Base-by-base conservation (phyloP, 2,888 invertebrate species). In the Lasius fuliginosus region DNA sequence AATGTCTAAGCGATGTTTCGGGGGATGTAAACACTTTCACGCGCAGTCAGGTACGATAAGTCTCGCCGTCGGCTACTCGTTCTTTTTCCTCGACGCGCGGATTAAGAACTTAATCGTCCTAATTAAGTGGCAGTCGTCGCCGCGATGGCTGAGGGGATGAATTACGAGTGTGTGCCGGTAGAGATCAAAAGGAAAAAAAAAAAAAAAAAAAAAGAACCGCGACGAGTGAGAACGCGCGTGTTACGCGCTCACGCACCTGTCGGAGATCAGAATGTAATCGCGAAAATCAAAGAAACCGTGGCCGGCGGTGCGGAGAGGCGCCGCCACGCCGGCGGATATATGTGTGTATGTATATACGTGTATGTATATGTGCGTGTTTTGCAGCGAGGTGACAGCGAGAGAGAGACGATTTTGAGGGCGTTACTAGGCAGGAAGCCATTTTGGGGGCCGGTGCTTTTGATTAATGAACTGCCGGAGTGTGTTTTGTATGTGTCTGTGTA, bases 351-450 rank as follows among this genome's bases (percentile, higher is more conserved):
- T 58, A 87, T 90, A 68, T 88, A 90, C 86, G 86, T 88, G 88
- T 79, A 69, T 88, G 5, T 68, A 8, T 68, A 8, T 33, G 15
- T 18, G 36, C 36, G 36, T 30, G 68, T 27, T 71, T 71, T 71
- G 58, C 79, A 69, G 60, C 87, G 89, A 87, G n/a, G 87, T 91
- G 92, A 92, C 90, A 90, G 88, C 87, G 89, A 89, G 53, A 40
- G 67, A 90, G 87, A 91, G 90, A 87, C 85, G 87, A 90, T 86
- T 79, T 86, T 89, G 89, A 91, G 94, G 94, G 94, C 93, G 94
- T 94, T 94, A 94, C 94, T 93, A 94, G 91, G 94, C 92, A 91
- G 91, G 94, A 94, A 94, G 94, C 94, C 94, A 92, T 94, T 91
- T 91, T 92, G 91, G 89, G 91, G 90, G 92, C 89, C 91, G 71